Conservation (phyloP, 2,797 vertebrate species). For the Todus mexicanus region DNA sequence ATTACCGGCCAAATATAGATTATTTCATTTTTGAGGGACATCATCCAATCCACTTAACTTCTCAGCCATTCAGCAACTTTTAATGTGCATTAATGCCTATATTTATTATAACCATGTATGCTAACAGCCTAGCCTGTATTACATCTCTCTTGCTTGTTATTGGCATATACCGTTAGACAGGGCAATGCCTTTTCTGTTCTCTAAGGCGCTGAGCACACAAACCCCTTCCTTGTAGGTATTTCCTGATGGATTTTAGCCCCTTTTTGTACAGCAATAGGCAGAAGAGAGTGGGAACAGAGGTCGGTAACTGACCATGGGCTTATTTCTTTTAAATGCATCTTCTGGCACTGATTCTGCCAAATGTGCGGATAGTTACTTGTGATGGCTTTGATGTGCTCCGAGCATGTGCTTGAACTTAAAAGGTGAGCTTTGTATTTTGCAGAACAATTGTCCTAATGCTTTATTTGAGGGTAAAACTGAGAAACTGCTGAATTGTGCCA, state of each 20-base stretch:
- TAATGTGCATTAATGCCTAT: background rate
- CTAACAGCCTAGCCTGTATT: background rate
- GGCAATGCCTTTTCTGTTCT: background rate
- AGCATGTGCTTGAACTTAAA: background rate
- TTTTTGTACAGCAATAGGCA: background rate
- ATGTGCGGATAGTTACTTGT: background rate
- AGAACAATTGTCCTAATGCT: background rate
- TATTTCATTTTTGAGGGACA: slow-evolving; percentile 30
- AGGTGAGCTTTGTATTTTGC: background rate
- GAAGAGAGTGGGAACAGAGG: background rate
- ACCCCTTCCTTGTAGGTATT: background rate
- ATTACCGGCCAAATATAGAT: slow-evolving; percentile 44
- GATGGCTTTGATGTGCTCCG: background rate
- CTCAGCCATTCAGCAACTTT: slow-evolving; percentile 31
- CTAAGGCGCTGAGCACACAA: background rate
- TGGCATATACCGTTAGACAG: background rate
- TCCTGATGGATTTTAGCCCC: background rate
- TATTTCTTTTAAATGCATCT: background rate
- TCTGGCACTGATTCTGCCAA: background rate
- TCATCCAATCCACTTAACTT: slow-evolving; percentile 19
- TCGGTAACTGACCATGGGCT: background rate
- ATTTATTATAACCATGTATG: background rate
- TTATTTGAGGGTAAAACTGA: background rate
- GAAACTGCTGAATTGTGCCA: background rate
- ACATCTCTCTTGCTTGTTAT: background rate